A percentile compares a stretch with the other conserved stretches of the same genome.
phyloP scores from a whole-genome alignment of 2,888 invertebrate species.

The Ophion costatus region DNA sequence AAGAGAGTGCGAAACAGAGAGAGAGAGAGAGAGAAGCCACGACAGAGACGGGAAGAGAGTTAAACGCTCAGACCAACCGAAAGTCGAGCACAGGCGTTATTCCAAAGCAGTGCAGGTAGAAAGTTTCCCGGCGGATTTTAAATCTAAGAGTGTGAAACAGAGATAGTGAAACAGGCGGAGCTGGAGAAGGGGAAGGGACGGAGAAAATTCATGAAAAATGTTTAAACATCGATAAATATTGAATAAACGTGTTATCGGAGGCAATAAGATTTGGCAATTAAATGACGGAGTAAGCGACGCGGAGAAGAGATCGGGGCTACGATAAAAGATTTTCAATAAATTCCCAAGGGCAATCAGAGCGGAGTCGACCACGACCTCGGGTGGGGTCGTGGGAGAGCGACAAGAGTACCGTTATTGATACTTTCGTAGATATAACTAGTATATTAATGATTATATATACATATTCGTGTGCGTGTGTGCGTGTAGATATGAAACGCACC shows the following conservation, averaged over 20 bases:
- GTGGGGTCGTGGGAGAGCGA: constrained; percentile 57
- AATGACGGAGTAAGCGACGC: background rate
- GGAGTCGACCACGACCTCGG: constrained; percentile 52
- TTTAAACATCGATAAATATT: constrained; percentile 13
- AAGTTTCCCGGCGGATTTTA: constrained; percentile 47
- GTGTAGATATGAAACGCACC: too few species aligned
- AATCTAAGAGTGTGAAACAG: background rate
- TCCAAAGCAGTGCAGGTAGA: constrained; percentile 55
- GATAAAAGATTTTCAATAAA: constrained; percentile 36
- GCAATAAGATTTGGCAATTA: constrained; percentile 2
- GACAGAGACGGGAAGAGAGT: constrained; percentile 10
- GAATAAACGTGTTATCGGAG: background rate
- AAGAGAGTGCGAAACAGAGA: background rate
- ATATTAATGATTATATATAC: constrained; percentile 16
- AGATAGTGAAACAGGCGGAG: background rate
- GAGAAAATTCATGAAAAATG: constrained; percentile 1
- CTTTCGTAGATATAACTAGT: constrained; percentile 21
- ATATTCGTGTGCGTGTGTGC: too few species aligned
- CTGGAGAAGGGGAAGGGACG: constrained; percentile 2
- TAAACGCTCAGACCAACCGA: constrained; percentile 34
- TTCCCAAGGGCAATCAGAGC: constrained; percentile 49
- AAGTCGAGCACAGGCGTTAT: constrained; percentile 26
- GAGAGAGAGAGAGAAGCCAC: background rate
- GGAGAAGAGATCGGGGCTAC: background rate
- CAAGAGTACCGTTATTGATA: constrained; percentile 61